phyloP scores from a whole-genome alignment of 2,888 invertebrate species.

The Lepidonotus clava region DNA sequence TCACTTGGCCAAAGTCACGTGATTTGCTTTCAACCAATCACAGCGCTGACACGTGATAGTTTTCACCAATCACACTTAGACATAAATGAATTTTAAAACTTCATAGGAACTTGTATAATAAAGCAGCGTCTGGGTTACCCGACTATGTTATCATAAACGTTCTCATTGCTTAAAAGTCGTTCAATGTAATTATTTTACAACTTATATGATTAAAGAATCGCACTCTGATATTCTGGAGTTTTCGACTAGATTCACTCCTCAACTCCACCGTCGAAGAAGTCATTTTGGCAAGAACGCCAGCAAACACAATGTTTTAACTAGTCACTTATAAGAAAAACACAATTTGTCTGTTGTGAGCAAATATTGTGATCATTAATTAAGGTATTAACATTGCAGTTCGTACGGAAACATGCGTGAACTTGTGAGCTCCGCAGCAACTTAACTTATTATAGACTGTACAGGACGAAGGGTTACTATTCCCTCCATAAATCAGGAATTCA shows the following conservation, averaged over 20 bases:
- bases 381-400: not conserved
- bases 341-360: not conserved
- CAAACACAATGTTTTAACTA: not conserved
- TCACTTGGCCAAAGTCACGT: too few relatives aligned
- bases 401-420: not conserved
- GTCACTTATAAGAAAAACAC: not conserved
- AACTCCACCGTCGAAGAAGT: not conserved
- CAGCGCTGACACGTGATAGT: slow-evolving; percentile 1
- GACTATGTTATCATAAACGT: not conserved
- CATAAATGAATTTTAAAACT: not conserved
- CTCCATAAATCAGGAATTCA: not conserved
- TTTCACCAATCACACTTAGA: slow-evolving; percentile 8
- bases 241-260: slow-evolving; percentile 17
- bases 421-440: not conserved
- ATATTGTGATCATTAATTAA: not conserved
- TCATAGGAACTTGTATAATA: not conserved
- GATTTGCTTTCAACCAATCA: not conserved
- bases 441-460: not conserved
- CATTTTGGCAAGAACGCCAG: slow-evolving; percentile 20
- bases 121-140: not conserved
- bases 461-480: not conserved
- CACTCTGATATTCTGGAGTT: not conserved
- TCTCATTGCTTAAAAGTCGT: not conserved
- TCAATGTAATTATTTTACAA: not conserved
- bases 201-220: not conserved